These are phyloP conservation scores for Paracentrotus lividus DNA, from an alignment of 53 echinoderm and acorn worm genomes.

Conservation along the genomic window DNA sequence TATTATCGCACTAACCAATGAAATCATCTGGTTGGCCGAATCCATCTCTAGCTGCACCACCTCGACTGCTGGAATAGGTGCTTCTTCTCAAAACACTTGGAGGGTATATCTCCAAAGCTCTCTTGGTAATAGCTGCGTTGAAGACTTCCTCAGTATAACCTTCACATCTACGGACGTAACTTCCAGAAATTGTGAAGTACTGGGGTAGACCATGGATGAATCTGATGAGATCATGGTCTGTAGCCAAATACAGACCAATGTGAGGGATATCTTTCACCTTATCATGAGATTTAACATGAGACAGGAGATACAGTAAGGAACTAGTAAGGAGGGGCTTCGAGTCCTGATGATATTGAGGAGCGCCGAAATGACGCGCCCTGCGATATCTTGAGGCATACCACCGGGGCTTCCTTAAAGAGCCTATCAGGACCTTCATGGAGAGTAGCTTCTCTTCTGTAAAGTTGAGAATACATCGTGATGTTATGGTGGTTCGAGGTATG, in stretches of 20 bases:
- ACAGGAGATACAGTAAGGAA: neutral
- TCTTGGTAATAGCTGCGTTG: neutral
- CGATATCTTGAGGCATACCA: neutral
- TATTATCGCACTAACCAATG: neutral
- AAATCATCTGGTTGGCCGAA: neutral
- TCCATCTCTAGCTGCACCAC: neutral
- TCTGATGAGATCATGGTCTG: neutral
- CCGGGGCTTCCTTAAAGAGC: neutral
- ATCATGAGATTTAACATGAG: neutral
- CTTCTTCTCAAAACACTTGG: neutral
- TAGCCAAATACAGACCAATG: neutral
- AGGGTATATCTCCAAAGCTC: neutral
- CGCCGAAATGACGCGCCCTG: neutral
- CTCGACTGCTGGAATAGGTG: neutral
- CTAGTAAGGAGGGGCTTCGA: neutral
- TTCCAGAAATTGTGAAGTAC: neutral
- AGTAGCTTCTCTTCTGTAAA: neutral
- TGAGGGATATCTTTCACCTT: neutral
- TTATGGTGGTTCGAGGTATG: neutral
- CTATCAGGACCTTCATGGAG: neutral
- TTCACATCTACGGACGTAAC: neutral
- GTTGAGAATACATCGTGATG: neutral
- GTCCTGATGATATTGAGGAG: neutral
- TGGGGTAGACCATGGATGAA: neutral
- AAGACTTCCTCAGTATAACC: neutral